phyloP scores from a whole-genome alignment of 2,797 vertebrate genomes.

The Malacoctenus gilli region DNA sequence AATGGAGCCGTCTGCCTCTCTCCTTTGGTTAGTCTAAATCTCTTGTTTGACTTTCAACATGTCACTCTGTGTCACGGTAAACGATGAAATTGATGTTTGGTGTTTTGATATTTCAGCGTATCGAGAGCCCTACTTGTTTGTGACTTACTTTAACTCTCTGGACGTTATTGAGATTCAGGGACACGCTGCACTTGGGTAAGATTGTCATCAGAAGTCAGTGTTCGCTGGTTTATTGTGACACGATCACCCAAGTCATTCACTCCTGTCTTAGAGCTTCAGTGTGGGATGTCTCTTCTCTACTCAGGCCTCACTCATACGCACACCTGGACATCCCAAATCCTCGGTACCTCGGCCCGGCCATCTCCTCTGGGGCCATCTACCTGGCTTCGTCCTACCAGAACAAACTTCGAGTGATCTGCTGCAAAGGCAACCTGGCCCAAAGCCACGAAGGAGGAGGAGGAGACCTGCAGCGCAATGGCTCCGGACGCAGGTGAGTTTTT shows the following conservation, averaged over 20 bases:
- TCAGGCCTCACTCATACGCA: slow-evolving; percentile 89
- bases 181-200: slow-evolving; percentile 92
- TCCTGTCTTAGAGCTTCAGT: too few relatives aligned
- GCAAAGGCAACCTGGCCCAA: slow-evolving; percentile 95
- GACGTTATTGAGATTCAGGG: slow-evolving; percentile 98
- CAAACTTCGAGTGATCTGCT: slow-evolving; percentile 96
- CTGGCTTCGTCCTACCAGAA: slow-evolving; percentile 97
- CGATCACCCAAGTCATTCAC: too few relatives aligned
- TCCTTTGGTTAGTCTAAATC: slow-evolving; percentile 90
- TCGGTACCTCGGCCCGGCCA: slow-evolving; percentile 94
- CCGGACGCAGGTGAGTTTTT: slow-evolving; percentile 89
- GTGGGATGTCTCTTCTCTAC: slow-evolving; percentile 11
- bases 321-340: slow-evolving; percentile 95
- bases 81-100: slow-evolving; percentile 5
- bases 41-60: too few relatives aligned
- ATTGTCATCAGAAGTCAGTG: slow-evolving; percentile 5
- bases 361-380: slow-evolving; percentile 95
- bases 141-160: slow-evolving; percentile 98
- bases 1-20: slow-evolving; percentile 96
- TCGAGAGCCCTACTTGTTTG: slow-evolving; percentile 96
- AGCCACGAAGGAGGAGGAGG: slow-evolving; percentile 82
- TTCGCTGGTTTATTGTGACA: too few relatives aligned
- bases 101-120: slow-evolving; percentile 84
- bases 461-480: slow-evolving; percentile 88
- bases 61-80: too few relatives aligned